A percentile compares a stretch with the other conserved stretches of the same genome.
phyloP scores from a whole-genome alignment of 2,888 invertebrate species.

The Amphipyra berbera region DNA sequence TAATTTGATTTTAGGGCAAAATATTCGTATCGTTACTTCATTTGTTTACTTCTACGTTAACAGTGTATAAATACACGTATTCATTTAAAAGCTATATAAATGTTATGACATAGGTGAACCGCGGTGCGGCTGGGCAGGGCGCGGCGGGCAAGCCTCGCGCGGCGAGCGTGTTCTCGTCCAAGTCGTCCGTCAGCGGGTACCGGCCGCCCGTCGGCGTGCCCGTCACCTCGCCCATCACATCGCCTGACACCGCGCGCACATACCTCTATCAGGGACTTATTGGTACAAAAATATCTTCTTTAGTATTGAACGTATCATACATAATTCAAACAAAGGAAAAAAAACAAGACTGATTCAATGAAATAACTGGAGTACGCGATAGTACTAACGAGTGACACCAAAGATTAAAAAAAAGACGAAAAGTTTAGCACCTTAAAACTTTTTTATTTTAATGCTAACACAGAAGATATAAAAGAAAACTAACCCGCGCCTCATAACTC shows the following conservation, averaged over 20 bases:
- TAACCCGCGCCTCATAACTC: no score
- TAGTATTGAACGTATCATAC: no score
- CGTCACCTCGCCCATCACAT: slow-evolving; percentile 95
- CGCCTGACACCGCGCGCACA: slow-evolving; percentile 96
- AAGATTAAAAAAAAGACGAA: no score
- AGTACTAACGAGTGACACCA: no score
- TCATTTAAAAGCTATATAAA: slow-evolving; percentile 16
- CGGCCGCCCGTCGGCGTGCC: slow-evolving; percentile 94
- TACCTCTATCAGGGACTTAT: slow-evolving; percentile 97
- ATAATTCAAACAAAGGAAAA: no score
- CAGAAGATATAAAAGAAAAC: no score
- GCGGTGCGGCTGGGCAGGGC: slow-evolving; percentile 50
- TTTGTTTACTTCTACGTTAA: slow-evolving; percentile 7
- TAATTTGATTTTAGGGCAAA: not conserved
- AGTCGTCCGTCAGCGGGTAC: slow-evolving; percentile 95
- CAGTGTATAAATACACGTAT: not conserved
- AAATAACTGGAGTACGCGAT: no score
- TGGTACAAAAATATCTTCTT: slow-evolving; percentile 76
- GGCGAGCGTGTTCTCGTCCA: slow-evolving; percentile 97
- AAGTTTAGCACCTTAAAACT: no score
- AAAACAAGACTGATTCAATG: no score
- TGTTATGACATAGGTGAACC: slow-evolving; percentile 83
- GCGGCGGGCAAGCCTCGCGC: slow-evolving; percentile 92
- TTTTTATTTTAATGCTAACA: no score
- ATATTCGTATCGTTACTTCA: not conserved